phyloP scores from a whole-genome alignment of 37 sponge, comb jelly and placozoan genomes.

The Halichondria panicea region DNA sequence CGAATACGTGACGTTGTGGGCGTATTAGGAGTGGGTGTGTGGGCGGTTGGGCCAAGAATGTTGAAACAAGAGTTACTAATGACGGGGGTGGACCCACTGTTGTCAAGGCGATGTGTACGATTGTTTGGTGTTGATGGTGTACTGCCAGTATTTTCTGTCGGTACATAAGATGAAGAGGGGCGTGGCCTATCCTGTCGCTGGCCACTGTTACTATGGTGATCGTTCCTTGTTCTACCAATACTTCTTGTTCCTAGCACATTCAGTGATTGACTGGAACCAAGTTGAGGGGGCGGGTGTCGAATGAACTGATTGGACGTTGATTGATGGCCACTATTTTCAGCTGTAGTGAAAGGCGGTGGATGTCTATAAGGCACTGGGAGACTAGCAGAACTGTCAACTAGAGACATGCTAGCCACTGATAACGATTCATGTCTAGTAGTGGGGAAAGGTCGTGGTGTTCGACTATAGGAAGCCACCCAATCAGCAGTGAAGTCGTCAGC shows the following conservation, averaged over 20 bases:
- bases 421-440: not conserved
- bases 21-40: not conserved
- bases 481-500: slow-evolving; percentile 29
- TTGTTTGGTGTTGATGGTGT: not conserved
- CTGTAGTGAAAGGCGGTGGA: slow-evolving; percentile 32
- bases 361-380: slow-evolving; percentile 31
- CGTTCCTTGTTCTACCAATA: not conserved
- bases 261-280: not conserved
- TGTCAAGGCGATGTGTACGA: not conserved
- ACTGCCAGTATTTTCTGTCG: not conserved
- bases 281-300: not conserved
- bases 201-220: not conserved
- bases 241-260: not conserved
- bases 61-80: slow-evolving; percentile 21
- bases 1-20: not conserved
- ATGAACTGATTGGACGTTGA: no score
- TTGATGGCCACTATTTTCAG: not conserved
- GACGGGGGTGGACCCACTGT: not conserved
- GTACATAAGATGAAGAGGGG: slow-evolving; percentile 15
- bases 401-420: not conserved
- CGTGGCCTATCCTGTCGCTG: slow-evolving; percentile 15
- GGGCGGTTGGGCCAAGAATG: not conserved
- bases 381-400: not conserved
- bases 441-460: slow-evolving; percentile 26
- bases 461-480: slow-evolving; percentile 47